Evolutionary conservation across 1,140 invertebrate species (phyloP), one percentile per base, ranked within the genome.

Genomic region (Caerostris extrusa): DNA sequence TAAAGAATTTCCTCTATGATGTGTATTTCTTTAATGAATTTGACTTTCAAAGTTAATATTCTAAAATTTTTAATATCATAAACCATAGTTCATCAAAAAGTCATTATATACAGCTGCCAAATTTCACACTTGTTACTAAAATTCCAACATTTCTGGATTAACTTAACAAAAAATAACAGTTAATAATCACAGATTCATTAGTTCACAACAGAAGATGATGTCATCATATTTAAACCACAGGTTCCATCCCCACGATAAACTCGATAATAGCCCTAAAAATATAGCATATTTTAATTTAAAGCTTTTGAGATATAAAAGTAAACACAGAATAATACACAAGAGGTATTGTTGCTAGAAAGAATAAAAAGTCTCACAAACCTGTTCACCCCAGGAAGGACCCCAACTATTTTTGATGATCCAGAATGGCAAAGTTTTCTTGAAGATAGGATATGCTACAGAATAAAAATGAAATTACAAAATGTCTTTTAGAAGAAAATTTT

Each of bases 321-420:
- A 55, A 19, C 17, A 34, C 5, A 81, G 7, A 81, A 7, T 55
- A 8, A 8, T 81, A 19, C 50, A 81, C 5, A 50, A 55, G 64
- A 67, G 12, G 5, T 67, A 10, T 14, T 12, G 64, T 7, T 34
- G 0, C 34, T 34, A 34, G 57, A 87, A 64, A 64, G 14, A 14
- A 64, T 87, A 12, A 12, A 5, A 6, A 17, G 93, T n/a, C 34
- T 85, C 10, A 17, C 95, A 95, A 95, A 97, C 97, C 96, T 97
- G 96, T 95, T 97, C 96, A 94, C 98, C 98, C 98, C 98, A 99
- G 55, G 96, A 96, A 60, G 96, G 95, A 91, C 99, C 98, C 98
- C 98, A 99, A 90, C 98, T 98, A 96, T 99, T 99, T 96, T 99
- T 99, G 6, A 99, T 96, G 88, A 98, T 98, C 98, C 98, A 99